Percentiles rank a stretch among this genome's conserved stretches.
phyloP scores from a whole-genome alignment of 2,888 invertebrate genomes.

The Ypsolopha sequella region DNA sequence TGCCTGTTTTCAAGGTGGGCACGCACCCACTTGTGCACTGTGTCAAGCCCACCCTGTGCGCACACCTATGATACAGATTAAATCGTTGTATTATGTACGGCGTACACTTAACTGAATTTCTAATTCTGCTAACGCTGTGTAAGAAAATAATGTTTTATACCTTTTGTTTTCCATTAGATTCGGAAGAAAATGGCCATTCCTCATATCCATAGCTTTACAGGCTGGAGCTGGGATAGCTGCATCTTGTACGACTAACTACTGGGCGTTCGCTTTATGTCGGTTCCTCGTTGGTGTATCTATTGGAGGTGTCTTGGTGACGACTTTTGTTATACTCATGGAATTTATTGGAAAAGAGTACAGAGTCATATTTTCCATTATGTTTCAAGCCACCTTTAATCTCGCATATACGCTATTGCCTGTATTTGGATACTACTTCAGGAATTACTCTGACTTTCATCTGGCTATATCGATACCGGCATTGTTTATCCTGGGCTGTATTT shows the following conservation, averaged over 20 bases:
- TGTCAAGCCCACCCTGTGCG: too few species aligned
- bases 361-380: conserved; percentile 72
- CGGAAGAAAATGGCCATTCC: conserved; percentile 80
- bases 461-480: conserved; percentile 72
- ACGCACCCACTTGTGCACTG: too few species aligned
- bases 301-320: conserved; percentile 83
- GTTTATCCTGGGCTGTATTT: conserved; percentile 74
- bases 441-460: conserved; percentile 75
- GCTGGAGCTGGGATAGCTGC: conserved; percentile 76
- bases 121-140: too few species aligned
- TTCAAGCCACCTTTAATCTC: conserved; percentile 77
- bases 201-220: conserved; percentile 80
- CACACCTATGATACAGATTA: too few species aligned
- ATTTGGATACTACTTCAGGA: conserved; percentile 73
- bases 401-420: conserved; percentile 75
- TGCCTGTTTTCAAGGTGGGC: too few species aligned
- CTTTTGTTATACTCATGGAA: conserved; percentile 75
- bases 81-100: too few species aligned
- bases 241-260: conserved; percentile 73
- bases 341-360: conserved; percentile 71
- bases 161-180: conserved; percentile 61
- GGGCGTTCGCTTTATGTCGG: conserved; percentile 74
- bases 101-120: too few species aligned
- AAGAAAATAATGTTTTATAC: not conserved
- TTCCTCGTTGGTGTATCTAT: conserved; percentile 81